These are phyloP conservation scores for Anabas testudineus DNA, from an alignment of 2,797 vertebrate species.

Conservation along the genomic window DNA sequence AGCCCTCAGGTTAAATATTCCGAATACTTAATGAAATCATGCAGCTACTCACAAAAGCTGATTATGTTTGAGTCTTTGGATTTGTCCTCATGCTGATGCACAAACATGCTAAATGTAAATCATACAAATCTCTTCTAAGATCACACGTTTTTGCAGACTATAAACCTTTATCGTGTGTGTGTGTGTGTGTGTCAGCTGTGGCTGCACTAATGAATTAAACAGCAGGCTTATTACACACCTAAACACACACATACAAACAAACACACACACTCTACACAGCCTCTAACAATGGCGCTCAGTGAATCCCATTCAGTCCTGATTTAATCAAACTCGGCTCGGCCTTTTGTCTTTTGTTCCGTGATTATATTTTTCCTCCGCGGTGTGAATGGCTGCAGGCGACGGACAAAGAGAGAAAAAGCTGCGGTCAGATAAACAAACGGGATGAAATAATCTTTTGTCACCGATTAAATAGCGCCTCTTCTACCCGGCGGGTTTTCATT, in stretches of 20 bases:
- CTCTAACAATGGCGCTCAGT: constrained; percentile 70
- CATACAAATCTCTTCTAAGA: background rate
- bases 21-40: constrained; percentile 8
- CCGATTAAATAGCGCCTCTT: constrained; percentile 58
- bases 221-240: constrained; percentile 68
- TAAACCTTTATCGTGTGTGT: constrained; percentile 13
- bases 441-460: constrained; percentile 72
- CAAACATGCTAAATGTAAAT: constrained; percentile 8
- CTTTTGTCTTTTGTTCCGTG: constrained; percentile 66
- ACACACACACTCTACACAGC: constrained; percentile 54
- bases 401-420: constrained; percentile 17
- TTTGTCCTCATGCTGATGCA: background rate
- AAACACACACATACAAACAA: constrained; percentile 48
- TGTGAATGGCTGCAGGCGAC: constrained; percentile 59
- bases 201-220: constrained; percentile 70
- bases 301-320: constrained; percentile 72
- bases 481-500: constrained; percentile 43
- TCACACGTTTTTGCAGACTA: too few relatives aligned
- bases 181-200: constrained; percentile 33
- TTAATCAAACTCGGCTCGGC: constrained; percentile 74
- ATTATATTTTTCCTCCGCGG: constrained; percentile 59
- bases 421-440: constrained; percentile 74
- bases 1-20: constrained; percentile 10
- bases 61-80: constrained; percentile 15
- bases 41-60: constrained; percentile 2